A percentile compares a stretch with the other conserved stretches of the same genome.
Conservation (phyloP, 2,113 vertebrate genomes). For the Ailuropoda melanoleuca region DNA sequence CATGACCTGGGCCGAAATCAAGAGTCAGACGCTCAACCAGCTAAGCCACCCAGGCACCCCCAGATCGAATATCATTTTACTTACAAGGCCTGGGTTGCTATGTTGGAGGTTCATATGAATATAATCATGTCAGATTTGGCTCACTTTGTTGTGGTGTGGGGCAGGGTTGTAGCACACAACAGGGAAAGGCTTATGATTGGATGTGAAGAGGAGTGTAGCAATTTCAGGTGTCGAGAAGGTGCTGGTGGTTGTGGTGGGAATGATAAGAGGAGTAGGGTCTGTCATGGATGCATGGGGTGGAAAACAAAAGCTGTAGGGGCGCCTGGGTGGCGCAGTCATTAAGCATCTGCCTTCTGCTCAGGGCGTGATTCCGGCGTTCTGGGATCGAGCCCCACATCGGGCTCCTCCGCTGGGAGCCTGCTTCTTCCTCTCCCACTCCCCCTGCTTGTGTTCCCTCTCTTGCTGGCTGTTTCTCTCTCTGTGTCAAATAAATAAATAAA, state of each 20-base stretch:
- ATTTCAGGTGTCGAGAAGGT: neutral
- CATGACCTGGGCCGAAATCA: neutral
- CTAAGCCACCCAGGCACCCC: neutral
- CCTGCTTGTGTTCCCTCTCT: too few relatives aligned
- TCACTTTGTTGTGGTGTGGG: neutral
- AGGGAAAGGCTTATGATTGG: neutral
- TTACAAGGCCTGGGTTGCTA: neutral
- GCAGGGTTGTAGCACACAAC: neutral
- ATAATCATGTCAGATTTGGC: neutral
- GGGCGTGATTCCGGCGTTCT: too few relatives aligned
- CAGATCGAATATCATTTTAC: neutral
- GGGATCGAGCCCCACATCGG: too few relatives aligned
- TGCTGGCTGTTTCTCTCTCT: too few relatives aligned
- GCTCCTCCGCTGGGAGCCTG: too few relatives aligned
- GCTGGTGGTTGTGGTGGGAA: neutral
- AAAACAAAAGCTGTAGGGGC: neutral
- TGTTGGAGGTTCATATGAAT: neutral
- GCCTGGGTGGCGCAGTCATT: too few relatives aligned
- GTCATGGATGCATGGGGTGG: neutral
- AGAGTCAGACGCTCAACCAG: neutral
- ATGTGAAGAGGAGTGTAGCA: too few relatives aligned
- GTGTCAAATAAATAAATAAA: too few relatives aligned
- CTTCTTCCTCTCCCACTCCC: too few relatives aligned
- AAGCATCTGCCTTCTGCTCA: too few relatives aligned
- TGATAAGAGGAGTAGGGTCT: neutral